Evolutionary conservation across 2,113 vertebrate species (phyloP).

Genomic region (Suncus etruscus): DNA sequence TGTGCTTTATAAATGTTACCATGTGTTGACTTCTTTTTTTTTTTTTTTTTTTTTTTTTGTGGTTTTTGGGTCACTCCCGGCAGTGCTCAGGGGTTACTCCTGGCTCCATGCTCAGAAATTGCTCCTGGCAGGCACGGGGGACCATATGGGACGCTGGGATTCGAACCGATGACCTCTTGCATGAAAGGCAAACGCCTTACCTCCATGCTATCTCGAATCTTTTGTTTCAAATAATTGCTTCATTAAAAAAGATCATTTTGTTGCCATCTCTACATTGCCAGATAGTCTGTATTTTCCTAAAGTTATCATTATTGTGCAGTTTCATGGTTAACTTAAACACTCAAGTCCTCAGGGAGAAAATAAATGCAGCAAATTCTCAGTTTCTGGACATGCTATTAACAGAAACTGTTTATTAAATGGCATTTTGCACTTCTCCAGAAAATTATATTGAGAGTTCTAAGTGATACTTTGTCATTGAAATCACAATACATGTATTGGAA

Average conservation of each 20-base stretch:
- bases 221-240: not conserved
- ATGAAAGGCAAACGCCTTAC: too few relatives aligned
- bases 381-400: constrained; percentile 47
- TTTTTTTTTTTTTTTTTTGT: too few relatives aligned
- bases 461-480: constrained; percentile 56
- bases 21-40: not conserved
- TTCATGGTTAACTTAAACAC: not conserved
- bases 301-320: not conserved
- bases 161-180: too few relatives aligned
- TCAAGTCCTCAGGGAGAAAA: constrained; percentile 37
- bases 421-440: constrained; percentile 34
- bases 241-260: not conserved
- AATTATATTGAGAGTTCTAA: constrained; percentile 51
- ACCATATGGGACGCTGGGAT: too few relatives aligned
- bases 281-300: not conserved
- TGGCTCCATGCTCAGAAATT: too few relatives aligned
- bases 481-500: not conserved
- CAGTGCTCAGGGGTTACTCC: too few relatives aligned
- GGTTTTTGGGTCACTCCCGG: too few relatives aligned
- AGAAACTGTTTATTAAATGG: constrained; percentile 61
- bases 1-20: not conserved
- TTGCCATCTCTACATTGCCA: not conserved
- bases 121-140: too few relatives aligned
- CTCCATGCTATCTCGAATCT: too few relatives aligned
- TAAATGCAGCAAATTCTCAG: constrained; percentile 47